These are phyloP conservation scores for Tympanuchus pallidicinctus DNA, from an alignment of 2,113 vertebrate genomes.

Conservation along the genomic window DNA sequence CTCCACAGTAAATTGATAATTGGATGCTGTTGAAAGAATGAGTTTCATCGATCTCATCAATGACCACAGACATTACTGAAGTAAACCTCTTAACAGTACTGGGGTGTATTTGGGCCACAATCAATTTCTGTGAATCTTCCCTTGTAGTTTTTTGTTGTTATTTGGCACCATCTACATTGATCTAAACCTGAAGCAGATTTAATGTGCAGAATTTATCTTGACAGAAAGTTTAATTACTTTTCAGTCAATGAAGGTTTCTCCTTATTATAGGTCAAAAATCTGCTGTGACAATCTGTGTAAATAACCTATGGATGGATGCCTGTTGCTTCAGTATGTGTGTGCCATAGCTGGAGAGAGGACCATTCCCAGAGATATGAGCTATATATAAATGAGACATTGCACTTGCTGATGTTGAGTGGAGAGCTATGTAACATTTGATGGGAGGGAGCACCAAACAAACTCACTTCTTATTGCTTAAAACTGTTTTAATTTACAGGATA, in stretches of 20 bases:
- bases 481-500: not conserved
- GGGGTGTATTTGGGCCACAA: slow-evolving; percentile 87
- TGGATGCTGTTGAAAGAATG: slow-evolving; percentile 98
- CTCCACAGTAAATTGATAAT: slow-evolving; percentile 95
- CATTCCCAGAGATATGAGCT: not conserved
- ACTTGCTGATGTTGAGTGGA: not conserved
- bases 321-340: slow-evolving; percentile 34
- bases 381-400: slow-evolving; percentile 41
- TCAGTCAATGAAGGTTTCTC: slow-evolving; percentile 67
- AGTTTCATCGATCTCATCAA: slow-evolving; percentile 96
- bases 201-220: slow-evolving; percentile 86
- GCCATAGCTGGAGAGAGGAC: slow-evolving; percentile 5
- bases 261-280: slow-evolving; percentile 74
- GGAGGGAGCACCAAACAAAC: not conserved
- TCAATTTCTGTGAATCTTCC: slow-evolving; percentile 91
- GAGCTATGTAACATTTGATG: not conserved
- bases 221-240: slow-evolving; percentile 85
- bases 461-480: not conserved
- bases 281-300: slow-evolving; percentile 46
- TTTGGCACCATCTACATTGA: slow-evolving; percentile 87
- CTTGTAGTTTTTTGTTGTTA: slow-evolving; percentile 81
- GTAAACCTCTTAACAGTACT: slow-evolving; percentile 89
- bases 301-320: slow-evolving; percentile 42
- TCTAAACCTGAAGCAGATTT: slow-evolving; percentile 84
- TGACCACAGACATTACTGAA: slow-evolving; percentile 91